phyloP scores from a whole-genome alignment of 2,797 vertebrate species.

The Urosaurus nigricauda region DNA sequence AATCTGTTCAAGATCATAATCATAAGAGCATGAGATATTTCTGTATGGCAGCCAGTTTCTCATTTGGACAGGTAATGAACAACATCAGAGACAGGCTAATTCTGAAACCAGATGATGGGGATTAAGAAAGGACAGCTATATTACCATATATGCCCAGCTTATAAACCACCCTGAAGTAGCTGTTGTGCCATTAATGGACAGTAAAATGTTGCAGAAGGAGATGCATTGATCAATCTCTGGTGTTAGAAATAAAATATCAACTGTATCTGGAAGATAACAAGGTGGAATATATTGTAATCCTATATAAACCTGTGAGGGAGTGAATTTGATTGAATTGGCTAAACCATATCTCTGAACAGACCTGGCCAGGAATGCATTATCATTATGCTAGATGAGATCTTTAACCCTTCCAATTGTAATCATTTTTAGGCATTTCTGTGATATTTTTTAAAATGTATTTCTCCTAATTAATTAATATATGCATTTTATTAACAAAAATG shows the following conservation, averaged over 20 bases:
- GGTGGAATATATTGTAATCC: background rate
- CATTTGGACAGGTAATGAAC: background rate
- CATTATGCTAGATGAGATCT: background rate
- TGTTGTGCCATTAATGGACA: background rate
- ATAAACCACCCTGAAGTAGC: background rate
- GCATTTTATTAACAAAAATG: no score
- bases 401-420: background rate
- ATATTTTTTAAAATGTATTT: no score
- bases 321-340: background rate
- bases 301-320: background rate
- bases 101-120: constrained; percentile 5
- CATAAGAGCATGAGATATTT: constrained; percentile 1
- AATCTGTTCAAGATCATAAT: constrained; percentile 7
- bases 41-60: background rate
- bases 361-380: background rate
- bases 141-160: background rate
- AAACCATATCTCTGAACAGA: background rate
- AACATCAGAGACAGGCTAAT: constrained; percentile 4
- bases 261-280: background rate
- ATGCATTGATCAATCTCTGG: background rate
- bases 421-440: no score
- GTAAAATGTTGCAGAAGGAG: background rate
- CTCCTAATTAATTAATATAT: no score
- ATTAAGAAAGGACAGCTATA: background rate
- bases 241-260: background rate